Base-by-base conservation (phyloP, 2,797 vertebrate species). In the Cirrhinus molitorella region DNA sequence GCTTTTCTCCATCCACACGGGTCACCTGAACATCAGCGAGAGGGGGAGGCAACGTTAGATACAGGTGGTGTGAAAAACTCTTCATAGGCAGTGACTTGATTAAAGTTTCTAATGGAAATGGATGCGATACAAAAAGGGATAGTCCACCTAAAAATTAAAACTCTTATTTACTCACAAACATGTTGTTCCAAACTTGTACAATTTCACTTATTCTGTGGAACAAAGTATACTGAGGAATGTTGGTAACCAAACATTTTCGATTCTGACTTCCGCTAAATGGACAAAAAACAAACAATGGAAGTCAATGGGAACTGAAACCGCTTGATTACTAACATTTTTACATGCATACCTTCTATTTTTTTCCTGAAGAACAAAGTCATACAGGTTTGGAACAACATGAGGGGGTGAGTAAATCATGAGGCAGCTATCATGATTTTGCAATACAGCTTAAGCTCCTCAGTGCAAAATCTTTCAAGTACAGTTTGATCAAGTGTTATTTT, bases 1-100 rank as follows among this genome's bases (percentile, higher is more conserved):
- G 94, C 94, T 98, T 97, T 92, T 96, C 96, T 45, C 98, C 98
- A 91, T 99, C 98, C 91, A 99, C 97, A 88, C 98, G 97, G 78
- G 96, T 97, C 90, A 99, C 96, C 97, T 99, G 90, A 84, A 59
- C 76, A 43, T 74, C 82, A 85, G 14, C 2, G 2, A 77, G 40
- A 61, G 17, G 37, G 21, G 16, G 3, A 57, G 74, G 34, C 4
- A 77, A n/a, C 34, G 7, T 51, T 23, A 65, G 59, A 77, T 34
- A 13, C 23, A 59, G 34, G 28, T 16, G 51, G 40, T 57, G 8
- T 74, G 21, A 55, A 23, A 8, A 21, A 37, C 31, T 51, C 16
- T 55, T 57, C n/a, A 40, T 16, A 23, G n/a, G 8, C 13, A 57
- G n/a, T 3, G 21, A 57, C 21, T 57, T 7, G 4, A 75, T 57